These are phyloP conservation scores for Vombatus ursinus DNA, from an alignment of 2,113 vertebrate species.

Conservation along the genomic window DNA sequence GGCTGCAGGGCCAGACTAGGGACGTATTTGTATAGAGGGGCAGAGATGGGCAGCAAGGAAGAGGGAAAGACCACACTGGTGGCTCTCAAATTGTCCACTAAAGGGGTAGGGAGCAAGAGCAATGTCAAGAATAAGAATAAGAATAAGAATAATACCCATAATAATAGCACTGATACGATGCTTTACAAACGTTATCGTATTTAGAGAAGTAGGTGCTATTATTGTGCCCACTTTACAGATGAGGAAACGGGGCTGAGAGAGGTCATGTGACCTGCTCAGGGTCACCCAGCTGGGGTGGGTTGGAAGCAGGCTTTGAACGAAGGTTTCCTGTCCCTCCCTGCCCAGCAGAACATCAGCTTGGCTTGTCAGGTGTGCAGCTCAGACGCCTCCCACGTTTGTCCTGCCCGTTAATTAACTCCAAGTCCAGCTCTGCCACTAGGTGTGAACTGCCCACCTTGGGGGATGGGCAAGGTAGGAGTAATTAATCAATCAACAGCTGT, in stretches of 20 bases:
- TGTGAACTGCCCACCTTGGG: background rate
- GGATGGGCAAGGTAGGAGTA: background rate
- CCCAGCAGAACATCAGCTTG: background rate
- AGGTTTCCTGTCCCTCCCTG: background rate
- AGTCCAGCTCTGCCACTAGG: background rate
- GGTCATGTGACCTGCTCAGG: conserved; percentile 15
- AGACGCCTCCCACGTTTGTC: background rate
- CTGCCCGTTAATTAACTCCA: background rate
- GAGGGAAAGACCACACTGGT: background rate
- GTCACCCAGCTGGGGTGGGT: background rate
- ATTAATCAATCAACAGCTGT: background rate
- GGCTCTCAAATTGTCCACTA: background rate
- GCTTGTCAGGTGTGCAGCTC: background rate
- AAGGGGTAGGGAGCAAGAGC: too few relatives aligned
- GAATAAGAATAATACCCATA: too few relatives aligned
- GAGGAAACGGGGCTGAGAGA: background rate
- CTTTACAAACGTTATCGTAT: background rate
- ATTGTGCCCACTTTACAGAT: background rate
- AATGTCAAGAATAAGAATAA: too few relatives aligned
- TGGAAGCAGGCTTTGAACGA: background rate
- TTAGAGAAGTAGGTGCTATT: background rate
- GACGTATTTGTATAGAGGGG: background rate
- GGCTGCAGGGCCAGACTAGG: too few relatives aligned
- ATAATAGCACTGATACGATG: background rate
- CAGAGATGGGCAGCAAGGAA: background rate